Conservation (phyloP, 2,113 vertebrate genomes). For the Atractosteus spatula region DNA sequence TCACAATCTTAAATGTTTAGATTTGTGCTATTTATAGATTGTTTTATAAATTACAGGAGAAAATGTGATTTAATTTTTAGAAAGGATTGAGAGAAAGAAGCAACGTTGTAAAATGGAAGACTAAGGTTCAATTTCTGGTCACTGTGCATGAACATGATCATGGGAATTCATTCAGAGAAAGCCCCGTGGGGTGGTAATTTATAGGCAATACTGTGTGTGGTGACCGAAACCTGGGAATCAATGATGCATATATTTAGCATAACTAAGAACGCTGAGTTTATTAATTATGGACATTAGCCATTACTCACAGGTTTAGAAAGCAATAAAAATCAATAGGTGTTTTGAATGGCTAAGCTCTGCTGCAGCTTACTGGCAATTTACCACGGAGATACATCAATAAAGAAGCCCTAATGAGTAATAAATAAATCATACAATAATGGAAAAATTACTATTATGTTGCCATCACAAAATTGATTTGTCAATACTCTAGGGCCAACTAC, state of each 20-base stretch:
- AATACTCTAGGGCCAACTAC: background rate
- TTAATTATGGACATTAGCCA: conserved; percentile 45
- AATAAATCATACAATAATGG: conserved; percentile 48
- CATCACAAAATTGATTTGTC: conserved; percentile 19
- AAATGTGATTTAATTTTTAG: too few relatives aligned
- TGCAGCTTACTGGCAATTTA: conserved; percentile 43
- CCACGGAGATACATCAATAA: conserved; percentile 48
- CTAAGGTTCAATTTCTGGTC: too few relatives aligned
- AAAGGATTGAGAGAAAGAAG: background rate
- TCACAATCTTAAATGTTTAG: too few relatives aligned
- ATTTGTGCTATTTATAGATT: too few relatives aligned
- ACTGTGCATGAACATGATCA: too few relatives aligned
- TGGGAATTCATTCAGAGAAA: too few relatives aligned
- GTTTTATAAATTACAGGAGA: too few relatives aligned
- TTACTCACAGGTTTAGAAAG: conserved; percentile 45
- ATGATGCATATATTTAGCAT: conserved; percentile 48
- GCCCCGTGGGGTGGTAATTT: background rate
- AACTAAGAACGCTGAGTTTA: conserved; percentile 47
- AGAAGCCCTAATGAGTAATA: conserved; percentile 48
- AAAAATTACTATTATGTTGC: conserved; percentile 32
- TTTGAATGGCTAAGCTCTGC: conserved; percentile 24
- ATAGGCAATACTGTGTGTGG: conserved; percentile 20
- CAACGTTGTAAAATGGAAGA: too few relatives aligned
- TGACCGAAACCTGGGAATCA: conserved; percentile 46
- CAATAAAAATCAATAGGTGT: conserved; percentile 48